Evolutionary conservation across 2,797 vertebrate genomes (phyloP).

Genomic region (Xiphorhynchus erythropygius): DNA sequence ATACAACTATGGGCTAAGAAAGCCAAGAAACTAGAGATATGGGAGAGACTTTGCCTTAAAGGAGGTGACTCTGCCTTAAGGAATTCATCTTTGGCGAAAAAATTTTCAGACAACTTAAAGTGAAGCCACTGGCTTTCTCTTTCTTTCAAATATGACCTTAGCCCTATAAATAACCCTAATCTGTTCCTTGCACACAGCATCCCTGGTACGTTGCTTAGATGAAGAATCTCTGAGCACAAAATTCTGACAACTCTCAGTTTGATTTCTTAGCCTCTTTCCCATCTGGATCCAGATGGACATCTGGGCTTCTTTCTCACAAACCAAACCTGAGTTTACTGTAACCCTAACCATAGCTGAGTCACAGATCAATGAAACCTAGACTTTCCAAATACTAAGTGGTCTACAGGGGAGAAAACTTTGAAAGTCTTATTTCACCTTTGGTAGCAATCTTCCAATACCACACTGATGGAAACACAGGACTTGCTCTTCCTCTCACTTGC

Average conservation of each 20-base stretch:
- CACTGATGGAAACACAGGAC: background rate
- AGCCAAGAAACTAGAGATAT: background rate
- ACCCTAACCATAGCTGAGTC: background rate
- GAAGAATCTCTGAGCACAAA: background rate
- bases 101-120: background rate
- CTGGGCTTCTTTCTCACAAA: background rate
- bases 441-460: background rate
- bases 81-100: background rate
- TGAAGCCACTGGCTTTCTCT: background rate
- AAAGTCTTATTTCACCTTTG: background rate
- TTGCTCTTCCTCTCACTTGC: background rate
- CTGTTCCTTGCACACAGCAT: background rate
- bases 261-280: background rate
- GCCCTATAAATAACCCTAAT: background rate
- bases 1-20: background rate
- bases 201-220: background rate
- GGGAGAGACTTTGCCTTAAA: background rate
- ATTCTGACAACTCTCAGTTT: background rate
- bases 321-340: background rate
- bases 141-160: background rate
- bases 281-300: background rate
- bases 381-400: background rate
- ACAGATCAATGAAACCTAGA: background rate
- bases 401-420: background rate
- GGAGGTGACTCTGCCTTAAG: background rate